Conservation (phyloP, 2,113 vertebrate species). For the Ellobius talpinus region DNA sequence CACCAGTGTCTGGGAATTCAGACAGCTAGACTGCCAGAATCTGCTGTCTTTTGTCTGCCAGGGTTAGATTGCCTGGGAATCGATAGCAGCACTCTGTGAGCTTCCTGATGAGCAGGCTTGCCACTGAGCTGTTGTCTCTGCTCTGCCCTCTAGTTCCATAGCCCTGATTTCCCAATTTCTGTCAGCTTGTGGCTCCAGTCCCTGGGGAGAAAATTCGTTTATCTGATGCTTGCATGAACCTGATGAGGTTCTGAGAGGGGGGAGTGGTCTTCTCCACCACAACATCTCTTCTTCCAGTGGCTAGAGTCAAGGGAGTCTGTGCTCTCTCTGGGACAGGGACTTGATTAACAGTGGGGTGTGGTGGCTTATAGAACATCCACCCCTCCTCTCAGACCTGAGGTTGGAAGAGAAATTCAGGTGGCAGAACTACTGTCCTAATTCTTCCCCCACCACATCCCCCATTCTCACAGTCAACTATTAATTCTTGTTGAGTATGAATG, state of each 20-base stretch:
- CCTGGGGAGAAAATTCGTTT: slow-evolving; percentile 46
- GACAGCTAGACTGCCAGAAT: slow-evolving; percentile 18
- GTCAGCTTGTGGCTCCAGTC: neutral
- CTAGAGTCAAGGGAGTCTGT: neutral
- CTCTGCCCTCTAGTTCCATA: neutral
- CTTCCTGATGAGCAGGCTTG: slow-evolving; percentile 32
- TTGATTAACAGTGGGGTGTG: neutral
- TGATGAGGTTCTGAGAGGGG: neutral
- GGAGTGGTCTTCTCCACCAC: neutral
- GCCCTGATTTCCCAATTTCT: neutral
- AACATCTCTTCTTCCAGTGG: neutral
- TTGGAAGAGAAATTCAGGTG: neutral
- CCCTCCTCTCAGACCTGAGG: neutral
- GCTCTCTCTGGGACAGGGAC: neutral
- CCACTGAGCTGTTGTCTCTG: slow-evolving; percentile 24
- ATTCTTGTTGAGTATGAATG: neutral
- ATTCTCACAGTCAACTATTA: neutral
- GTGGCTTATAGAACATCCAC: neutral
- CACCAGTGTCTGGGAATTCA: slow-evolving; percentile 16
- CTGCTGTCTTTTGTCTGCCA: neutral
- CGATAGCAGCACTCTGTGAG: neutral
- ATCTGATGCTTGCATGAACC: neutral
- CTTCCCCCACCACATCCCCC: neutral
- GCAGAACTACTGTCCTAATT: neutral
- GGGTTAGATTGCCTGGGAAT: slow-evolving; percentile 27